A percentile compares a stretch with the other conserved stretches of the same genome.
These are phyloP conservation scores for Rhopalosiphum maidis DNA, from an alignment of 1,140 invertebrate genomes.

Conservation along the genomic window DNA sequence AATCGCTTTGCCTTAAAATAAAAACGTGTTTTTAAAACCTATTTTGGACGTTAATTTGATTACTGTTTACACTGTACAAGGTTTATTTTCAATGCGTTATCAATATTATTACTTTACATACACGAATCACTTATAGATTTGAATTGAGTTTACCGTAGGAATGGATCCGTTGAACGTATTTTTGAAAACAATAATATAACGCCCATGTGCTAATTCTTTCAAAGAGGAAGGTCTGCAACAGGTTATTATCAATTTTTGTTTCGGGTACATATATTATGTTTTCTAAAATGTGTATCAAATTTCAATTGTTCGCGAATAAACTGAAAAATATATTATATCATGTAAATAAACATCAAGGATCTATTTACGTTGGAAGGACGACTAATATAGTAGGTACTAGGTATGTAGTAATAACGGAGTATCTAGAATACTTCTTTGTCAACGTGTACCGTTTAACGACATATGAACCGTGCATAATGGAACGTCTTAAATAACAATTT, in stretches of 20 bases:
- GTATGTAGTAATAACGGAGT: constrained; percentile 15
- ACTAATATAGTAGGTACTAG: neutral
- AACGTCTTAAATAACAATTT: neutral
- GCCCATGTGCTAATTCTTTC: neutral
- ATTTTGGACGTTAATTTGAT: neutral
- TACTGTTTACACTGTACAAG: neutral
- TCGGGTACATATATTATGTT: neutral
- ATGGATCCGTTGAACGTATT: neutral
- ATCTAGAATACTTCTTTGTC: neutral
- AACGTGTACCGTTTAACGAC: constrained; percentile 14
- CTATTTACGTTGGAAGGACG: constrained; percentile 25
- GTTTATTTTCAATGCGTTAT: neutral
- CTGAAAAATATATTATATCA: neutral
- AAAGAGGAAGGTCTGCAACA: neutral
- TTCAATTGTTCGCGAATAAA: neutral
- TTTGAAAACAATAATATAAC: neutral
- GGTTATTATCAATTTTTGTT: neutral
- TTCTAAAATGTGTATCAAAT: constrained; percentile 3
- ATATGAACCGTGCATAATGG: constrained; percentile 37
- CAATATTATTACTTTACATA: neutral
- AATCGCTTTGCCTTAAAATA: neutral
- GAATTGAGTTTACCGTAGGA: neutral
- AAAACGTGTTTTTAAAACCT: neutral
- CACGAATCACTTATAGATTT: neutral
- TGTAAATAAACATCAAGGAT: neutral